phyloP scores from a whole-genome alignment of 2,888 invertebrate genomes.

The Psylliodes chrysocephalus region DNA sequence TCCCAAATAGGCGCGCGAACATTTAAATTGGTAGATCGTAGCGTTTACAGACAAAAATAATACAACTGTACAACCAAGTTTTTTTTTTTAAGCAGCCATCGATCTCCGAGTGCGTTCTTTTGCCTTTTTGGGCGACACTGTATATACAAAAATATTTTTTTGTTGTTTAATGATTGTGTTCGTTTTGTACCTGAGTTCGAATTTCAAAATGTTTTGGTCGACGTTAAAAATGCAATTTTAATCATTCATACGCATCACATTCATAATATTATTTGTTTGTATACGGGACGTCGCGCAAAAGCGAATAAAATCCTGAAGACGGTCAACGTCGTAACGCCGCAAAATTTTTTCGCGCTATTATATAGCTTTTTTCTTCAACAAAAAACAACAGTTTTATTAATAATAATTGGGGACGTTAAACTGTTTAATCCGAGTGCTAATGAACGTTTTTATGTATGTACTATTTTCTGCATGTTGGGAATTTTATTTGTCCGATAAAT shows the following conservation, averaged over 20 bases:
- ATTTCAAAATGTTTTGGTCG: slow-evolving; percentile 50
- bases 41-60: neutral
- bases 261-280: slow-evolving; percentile 23
- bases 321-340: no score
- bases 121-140: slow-evolving; percentile 9
- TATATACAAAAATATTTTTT: slow-evolving; percentile 12
- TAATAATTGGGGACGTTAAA: no score
- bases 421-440: no score
- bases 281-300: slow-evolving; percentile 18
- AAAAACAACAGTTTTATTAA: no score
- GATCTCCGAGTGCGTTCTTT: no score
- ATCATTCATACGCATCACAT: slow-evolving; percentile 31
- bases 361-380: neutral
- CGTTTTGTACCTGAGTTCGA: slow-evolving; percentile 52
- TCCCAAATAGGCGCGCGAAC: neutral
- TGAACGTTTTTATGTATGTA: no score
- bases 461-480: no score
- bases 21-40: neutral
- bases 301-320: neutral
- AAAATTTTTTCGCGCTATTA: no score
- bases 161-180: slow-evolving; percentile 50
- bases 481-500: no score
- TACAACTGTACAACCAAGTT: neutral
- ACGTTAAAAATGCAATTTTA: slow-evolving; percentile 48
- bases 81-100: no score